A percentile compares a stretch with the other conserved stretches of the same genome.
These are phyloP conservation scores for Drosophila merina DNA, from an alignment of 2,888 invertebrate genomes.

Conservation along the genomic window DNA sequence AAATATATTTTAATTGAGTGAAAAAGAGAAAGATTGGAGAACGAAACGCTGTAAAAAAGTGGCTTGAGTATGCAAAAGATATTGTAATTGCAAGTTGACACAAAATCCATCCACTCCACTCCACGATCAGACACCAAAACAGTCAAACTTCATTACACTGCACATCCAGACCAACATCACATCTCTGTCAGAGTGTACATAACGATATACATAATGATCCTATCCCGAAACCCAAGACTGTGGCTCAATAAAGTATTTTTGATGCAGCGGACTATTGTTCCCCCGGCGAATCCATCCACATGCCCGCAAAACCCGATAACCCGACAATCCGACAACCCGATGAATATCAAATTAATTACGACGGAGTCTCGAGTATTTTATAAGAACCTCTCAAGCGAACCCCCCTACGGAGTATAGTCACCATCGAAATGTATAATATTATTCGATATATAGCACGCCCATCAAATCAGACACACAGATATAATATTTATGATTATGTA, in stretches of 20 bases:
- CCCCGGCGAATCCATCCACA: constrained; percentile 39
- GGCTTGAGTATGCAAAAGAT: constrained; percentile 61
- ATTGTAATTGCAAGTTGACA: constrained; percentile 71
- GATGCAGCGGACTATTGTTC: constrained; percentile 51
- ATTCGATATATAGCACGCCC: constrained; percentile 21
- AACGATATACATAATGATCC: constrained; percentile 19
- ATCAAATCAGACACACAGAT: constrained; percentile 6
- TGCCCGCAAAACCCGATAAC: constrained; percentile 27
- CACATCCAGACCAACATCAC: constrained; percentile 33
- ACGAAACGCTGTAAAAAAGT: constrained; percentile 54
- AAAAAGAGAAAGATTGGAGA: constrained; percentile 19
- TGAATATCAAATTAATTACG: constrained; percentile 68
- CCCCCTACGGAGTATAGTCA: constrained; percentile 21
- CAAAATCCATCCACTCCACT: constrained; percentile 21
- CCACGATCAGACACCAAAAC: constrained; percentile 30
- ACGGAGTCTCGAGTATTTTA: constrained; percentile 75
- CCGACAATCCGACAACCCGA: constrained; percentile 27
- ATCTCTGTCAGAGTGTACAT: constrained; percentile 28
- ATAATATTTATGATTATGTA: constrained; percentile 23
- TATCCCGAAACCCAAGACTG: constrained; percentile 44
- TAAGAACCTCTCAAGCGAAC: constrained; percentile 45
- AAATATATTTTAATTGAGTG: constrained; percentile 15
- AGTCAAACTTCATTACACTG: constrained; percentile 29
- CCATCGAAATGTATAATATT: constrained; percentile 32
- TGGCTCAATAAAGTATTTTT: constrained; percentile 68